A percentile compares a stretch with the other conserved stretches of the same genome.
These are phyloP conservation scores for Parapristionchus giblindavisi DNA, from an alignment of 2,888 invertebrate species.

Conservation along the genomic window DNA sequence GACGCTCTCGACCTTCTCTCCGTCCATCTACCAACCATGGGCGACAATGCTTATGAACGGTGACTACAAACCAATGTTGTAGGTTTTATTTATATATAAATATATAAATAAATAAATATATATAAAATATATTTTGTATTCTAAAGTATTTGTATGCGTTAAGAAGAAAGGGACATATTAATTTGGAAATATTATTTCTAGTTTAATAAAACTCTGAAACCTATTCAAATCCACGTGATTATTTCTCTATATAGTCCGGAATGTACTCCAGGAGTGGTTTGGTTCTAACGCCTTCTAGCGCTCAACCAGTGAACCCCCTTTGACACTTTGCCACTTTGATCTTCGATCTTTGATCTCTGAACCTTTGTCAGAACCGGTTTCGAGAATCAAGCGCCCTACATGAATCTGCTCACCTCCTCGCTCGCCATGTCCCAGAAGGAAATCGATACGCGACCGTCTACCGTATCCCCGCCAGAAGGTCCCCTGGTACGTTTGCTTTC, in stretches of 20 bases:
- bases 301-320: not conserved
- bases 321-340: not conserved
- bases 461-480: too few relatives aligned
- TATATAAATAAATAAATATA: not conserved
- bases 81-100: not conserved
- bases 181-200: not conserved
- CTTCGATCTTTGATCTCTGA: not conserved
- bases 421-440: too few relatives aligned
- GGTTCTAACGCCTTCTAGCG: too few relatives aligned
- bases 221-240: too few relatives aligned
- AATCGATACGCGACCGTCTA: too few relatives aligned
- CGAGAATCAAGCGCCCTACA: constrained; percentile 28
- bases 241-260: too few relatives aligned
- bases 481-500: too few relatives aligned
- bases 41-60: constrained; percentile 6
- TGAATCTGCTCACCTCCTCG: not conserved
- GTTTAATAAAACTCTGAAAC: too few relatives aligned
- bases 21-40: constrained; percentile 12
- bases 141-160: not conserved
- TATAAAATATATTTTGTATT: not conserved
- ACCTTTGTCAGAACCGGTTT: constrained; percentile 1
- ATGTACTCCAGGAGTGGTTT: too few relatives aligned
- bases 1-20: not conserved
- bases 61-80: constrained; percentile 19
- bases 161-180: not conserved